Base-by-base conservation (phyloP, 2,797 vertebrate species). In the Distichodus sexfasciatus region DNA sequence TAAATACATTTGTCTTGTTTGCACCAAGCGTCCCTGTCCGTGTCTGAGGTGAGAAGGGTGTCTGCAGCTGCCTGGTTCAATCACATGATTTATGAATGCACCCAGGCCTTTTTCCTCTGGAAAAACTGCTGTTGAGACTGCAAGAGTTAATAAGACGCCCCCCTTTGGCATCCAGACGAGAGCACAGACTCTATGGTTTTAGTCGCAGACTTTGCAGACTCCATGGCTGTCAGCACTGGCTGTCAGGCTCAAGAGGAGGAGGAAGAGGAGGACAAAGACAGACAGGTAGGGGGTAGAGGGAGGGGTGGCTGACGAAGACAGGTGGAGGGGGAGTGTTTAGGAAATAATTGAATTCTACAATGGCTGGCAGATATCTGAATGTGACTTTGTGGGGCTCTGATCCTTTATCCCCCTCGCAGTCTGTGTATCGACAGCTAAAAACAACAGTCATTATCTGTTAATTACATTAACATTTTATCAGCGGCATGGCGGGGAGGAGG, bases 401-500 rank as follows among this genome's bases (percentile, higher is more conserved):
- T 91, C 88, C 87, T 89, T 91, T 92, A 92, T 92, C 89, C 90
- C 68, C 79, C 82, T 84, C 80, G 72, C 82, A 77, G 87, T 87
- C 84, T 55, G 79, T 88, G 86, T 91, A 91, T 92, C 87, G 91
- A 92, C 91, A 91, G 88, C 89, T 89, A 91, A 92, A 92, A 92
- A 92, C 90, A 92, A 92, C 90, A 90, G 90, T 88, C 91, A 92
- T 92, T 92, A 92, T 92, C 91, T 91, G 90, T 91, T 92, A 92
- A 92, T 92, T 92, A 92, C 91, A 92, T 92, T 92, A 92, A 92
- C 90, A 92, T 92, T 92, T 92, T 92, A 92, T 92, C 91, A 90
- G 91, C 69, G 29, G 76, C 11, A 6, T 40, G 48, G 74, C 66
- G 84, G 84, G 79, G 77, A 85, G 79, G 66, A 77, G 85, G 81